Evolutionary conservation across 2,888 invertebrate species (phyloP).

Genomic region (Parnassius orleans): DNA sequence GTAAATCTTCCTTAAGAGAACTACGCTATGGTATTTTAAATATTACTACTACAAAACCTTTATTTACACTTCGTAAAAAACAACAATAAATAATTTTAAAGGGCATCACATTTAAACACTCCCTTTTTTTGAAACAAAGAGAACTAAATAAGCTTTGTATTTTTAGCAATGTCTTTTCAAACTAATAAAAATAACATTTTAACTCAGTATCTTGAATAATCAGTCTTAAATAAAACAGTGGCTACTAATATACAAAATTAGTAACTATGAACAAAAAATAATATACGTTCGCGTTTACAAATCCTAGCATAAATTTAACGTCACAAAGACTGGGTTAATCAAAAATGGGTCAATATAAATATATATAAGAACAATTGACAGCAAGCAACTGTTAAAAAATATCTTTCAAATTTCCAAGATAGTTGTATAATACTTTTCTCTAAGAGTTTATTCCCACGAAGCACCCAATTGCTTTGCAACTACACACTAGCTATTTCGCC

Average conservation of each 20-base stretch:
- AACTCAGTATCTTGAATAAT: conserved; percentile 50
- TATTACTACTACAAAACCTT: not conserved
- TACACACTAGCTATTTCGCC: conserved; percentile 22
- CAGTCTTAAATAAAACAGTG: conserved; percentile 68
- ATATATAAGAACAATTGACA: no score
- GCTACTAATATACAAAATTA: conserved; percentile 31
- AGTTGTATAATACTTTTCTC: no score
- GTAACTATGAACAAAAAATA: not conserved
- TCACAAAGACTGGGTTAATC: no score
- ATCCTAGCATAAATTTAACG: not conserved
- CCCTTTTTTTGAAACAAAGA: not conserved
- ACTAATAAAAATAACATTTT: conserved; percentile 36
- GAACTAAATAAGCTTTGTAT: no score
- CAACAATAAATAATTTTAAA: no score
- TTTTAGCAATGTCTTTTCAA: conserved; percentile 12
- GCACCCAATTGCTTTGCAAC: conserved; percentile 43
- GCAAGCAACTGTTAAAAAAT: no score
- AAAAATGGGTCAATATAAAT: no score
- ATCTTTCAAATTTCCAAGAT: no score
- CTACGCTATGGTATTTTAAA: not conserved
- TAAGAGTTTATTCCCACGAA: conserved; percentile 26
- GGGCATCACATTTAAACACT: no score
- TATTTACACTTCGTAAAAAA: not conserved
- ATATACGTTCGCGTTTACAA: conserved; percentile 22
- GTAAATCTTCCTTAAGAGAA: not conserved